These are phyloP conservation scores for Gracilinanus agilis DNA, from an alignment of 2,113 vertebrate genomes.

Conservation along the genomic window DNA sequence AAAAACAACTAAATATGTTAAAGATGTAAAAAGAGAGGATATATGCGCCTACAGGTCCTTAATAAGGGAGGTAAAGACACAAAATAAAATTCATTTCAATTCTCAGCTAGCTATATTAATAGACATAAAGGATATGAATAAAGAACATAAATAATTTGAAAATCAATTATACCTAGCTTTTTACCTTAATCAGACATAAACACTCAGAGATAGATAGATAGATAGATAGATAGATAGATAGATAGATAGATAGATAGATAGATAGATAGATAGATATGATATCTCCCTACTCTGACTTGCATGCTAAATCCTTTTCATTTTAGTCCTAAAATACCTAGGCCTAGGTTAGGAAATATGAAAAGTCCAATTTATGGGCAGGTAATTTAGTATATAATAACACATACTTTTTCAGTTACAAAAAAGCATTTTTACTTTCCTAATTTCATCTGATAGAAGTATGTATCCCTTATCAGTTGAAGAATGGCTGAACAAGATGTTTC, in stretches of 20 bases:
- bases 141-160: slow-evolving; percentile 26
- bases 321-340: not conserved
- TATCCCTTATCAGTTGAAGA: not conserved
- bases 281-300: not conserved
- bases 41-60: slow-evolving; percentile 15
- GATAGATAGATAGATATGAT: not conserved
- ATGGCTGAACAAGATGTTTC: too few relatives aligned
- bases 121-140: slow-evolving; percentile 27
- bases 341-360: not conserved
- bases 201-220: not conserved
- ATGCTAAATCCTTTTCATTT: not conserved
- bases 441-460: not conserved
- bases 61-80: not conserved
- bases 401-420: slow-evolving; percentile 14
- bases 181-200: slow-evolving; percentile 17
- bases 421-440: not conserved
- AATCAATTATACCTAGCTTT: slow-evolving; percentile 14
- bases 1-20: not conserved
- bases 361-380: not conserved
- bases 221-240: too few relatives aligned
- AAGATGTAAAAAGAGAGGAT: not conserved
- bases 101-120: slow-evolving; percentile 26
- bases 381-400: slow-evolving; percentile 10
- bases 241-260: too few relatives aligned
- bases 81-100: slow-evolving; percentile 22